These are phyloP conservation scores for Sternotherus odoratus DNA, from an alignment of 2,797 vertebrate species.

Conservation along the genomic window DNA sequence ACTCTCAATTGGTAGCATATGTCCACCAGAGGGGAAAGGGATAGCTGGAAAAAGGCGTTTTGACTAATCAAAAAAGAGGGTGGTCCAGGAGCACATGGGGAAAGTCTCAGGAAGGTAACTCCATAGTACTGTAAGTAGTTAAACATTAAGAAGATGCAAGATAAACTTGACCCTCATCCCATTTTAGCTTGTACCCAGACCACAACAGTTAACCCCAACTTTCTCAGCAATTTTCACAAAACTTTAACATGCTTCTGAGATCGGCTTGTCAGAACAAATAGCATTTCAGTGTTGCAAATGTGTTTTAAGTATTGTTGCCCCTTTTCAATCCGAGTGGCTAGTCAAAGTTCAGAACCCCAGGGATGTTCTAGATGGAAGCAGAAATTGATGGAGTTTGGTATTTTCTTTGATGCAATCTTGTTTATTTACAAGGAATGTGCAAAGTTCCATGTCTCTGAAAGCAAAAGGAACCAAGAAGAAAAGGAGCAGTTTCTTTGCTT, in stretches of 20 bases:
- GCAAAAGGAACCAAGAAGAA: background rate
- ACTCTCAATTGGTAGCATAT: background rate
- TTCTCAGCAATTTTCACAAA: background rate
- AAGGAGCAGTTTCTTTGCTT: background rate
- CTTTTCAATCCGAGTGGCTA: background rate
- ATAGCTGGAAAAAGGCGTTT: background rate
- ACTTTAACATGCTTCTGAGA: background rate
- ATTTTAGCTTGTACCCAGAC: background rate
- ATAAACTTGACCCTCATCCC: background rate
- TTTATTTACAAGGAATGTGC: background rate
- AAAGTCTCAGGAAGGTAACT: background rate
- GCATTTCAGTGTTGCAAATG: background rate
- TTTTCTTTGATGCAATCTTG: background rate
- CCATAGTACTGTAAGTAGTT: background rate
- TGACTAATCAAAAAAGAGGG: background rate
- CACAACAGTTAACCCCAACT: background rate
- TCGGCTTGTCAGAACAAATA: background rate
- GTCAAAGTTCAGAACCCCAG: background rate
- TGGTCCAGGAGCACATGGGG: background rate
- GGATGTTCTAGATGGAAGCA: background rate
- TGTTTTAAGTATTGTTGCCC: background rate
- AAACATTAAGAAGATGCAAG: background rate
- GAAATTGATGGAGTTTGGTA: background rate
- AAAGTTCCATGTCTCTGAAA: background rate
- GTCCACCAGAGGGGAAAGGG: background rate